phyloP scores from a whole-genome alignment of 2,113 vertebrate species.

The Vombatus ursinus region DNA sequence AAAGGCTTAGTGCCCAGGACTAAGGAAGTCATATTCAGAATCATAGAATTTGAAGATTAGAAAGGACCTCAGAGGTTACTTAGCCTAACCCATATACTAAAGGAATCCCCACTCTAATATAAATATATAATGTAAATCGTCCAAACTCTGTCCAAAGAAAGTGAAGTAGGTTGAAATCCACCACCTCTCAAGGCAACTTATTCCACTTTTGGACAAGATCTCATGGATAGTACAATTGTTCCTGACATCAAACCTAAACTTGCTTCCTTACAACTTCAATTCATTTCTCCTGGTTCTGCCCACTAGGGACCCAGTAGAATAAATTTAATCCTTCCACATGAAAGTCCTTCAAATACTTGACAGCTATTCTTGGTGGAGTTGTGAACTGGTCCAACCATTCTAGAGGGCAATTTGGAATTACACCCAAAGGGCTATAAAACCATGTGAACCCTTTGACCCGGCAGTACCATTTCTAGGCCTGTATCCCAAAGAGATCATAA shows the following conservation, averaged over 20 bases:
- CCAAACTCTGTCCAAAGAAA: neutral
- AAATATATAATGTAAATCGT: neutral
- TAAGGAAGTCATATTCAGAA: neutral
- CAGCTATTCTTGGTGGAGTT: neutral
- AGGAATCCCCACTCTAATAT: neutral
- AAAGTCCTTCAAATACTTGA: neutral
- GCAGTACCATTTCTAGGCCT: neutral
- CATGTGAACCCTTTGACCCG: neutral
- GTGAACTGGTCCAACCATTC: neutral
- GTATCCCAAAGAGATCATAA: neutral
- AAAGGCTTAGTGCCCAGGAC: neutral
- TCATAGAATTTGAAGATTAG: neutral
- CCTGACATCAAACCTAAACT: neutral
- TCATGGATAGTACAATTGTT: neutral
- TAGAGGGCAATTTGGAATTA: neutral
- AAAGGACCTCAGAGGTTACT: neutral
- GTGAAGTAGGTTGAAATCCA: neutral
- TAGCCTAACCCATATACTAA: neutral
- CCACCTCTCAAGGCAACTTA: neutral
- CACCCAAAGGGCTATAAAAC: neutral
- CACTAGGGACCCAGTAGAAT: fast-evolving
- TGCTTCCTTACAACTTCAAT: neutral
- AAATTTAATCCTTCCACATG: neutral
- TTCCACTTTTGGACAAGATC: neutral
- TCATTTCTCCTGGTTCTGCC: neutral